Evolutionary conservation across 1,140 invertebrate species (phyloP).

Genomic region (Danaus plexippus): DNA sequence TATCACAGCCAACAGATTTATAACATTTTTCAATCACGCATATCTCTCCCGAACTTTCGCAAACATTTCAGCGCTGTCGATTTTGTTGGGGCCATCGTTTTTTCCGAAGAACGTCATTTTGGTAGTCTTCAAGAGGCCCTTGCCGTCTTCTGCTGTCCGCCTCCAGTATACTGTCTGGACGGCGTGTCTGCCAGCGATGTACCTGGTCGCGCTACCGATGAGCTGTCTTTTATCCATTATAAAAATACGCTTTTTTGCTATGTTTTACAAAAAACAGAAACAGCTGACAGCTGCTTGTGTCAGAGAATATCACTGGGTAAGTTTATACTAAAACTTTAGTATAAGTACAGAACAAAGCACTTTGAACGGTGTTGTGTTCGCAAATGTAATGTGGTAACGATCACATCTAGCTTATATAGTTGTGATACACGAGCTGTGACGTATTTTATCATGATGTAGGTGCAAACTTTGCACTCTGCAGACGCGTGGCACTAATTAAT

Average conservation of each 20-base stretch:
- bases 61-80: conserved; percentile 61
- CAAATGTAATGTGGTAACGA: conserved; percentile 1
- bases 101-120: conserved; percentile 76
- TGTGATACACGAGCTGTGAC: conserved; percentile 21
- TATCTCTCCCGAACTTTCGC: conserved; percentile 60
- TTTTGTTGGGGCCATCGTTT: conserved; percentile 67
- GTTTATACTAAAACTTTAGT: conserved; percentile 7
- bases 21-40: conserved; percentile 22
- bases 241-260: conserved; percentile 9
- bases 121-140: conserved; percentile 74
- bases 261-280: conserved; percentile 16
- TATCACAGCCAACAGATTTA: conserved; percentile 40
- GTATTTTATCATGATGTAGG: conserved; percentile 25
- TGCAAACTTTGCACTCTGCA: conserved; percentile 50
- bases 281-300: conserved; percentile 3
- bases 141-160: conserved; percentile 63
- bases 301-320: conserved; percentile 11
- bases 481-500: conserved; percentile 32
- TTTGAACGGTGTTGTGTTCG: conserved; percentile 6
- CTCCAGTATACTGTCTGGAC: conserved; percentile 82
- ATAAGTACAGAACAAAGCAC: conserved; percentile 10
- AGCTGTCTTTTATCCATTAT: conserved; percentile 69
- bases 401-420: conserved; percentile 20
- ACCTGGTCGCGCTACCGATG: conserved; percentile 76
- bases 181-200: conserved; percentile 78